A percentile compares a stretch with the other conserved stretches of the same genome.
Evolutionary conservation across 2,113 vertebrate species (phyloP).

Genomic region (Cephalopholis sonnerati): DNA sequence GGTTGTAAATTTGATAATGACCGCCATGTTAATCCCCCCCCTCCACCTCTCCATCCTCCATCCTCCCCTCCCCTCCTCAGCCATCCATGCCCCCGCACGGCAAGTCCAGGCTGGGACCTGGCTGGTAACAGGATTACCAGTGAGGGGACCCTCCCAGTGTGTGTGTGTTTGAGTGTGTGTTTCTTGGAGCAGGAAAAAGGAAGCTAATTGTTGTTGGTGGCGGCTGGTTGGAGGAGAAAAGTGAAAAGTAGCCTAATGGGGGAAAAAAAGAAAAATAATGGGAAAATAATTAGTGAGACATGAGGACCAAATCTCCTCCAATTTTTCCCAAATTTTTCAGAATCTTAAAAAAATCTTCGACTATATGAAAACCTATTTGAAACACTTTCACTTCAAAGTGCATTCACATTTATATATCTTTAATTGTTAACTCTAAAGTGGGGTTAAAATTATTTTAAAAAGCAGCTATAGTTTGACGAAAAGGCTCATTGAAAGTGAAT

Average conservation of each 20-base stretch:
- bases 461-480: not conserved
- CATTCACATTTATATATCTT: too few relatives aligned
- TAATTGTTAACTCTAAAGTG: not conserved
- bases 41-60: not conserved
- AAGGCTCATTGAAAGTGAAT: not conserved
- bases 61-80: conserved; percentile 67
- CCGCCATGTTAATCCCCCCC: conserved; percentile 85
- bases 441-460: not conserved
- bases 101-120: conserved; percentile 55
- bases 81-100: not conserved
- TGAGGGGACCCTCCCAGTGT: conserved; percentile 49
- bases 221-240: conserved; percentile 29
- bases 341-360: not conserved
- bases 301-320: not conserved
- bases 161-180: conserved; percentile 29
- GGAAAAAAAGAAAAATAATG: conserved; percentile 2
- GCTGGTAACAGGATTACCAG: conserved; percentile 90
- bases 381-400: not conserved
- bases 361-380: not conserved
- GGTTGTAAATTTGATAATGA: conserved; percentile 90
- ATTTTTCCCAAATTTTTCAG: not conserved
- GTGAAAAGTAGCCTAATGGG: conserved; percentile 46
- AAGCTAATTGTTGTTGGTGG: conserved; percentile 63
- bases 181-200: conserved; percentile 17
- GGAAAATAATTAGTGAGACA: not conserved